Percentiles rank a stretch among this genome's conserved stretches.
These are phyloP conservation scores for Aurelia sp. DNA, from an alignment of 30 jellyfish, hydroid and myxozoan species.

Conservation along the genomic window DNA sequence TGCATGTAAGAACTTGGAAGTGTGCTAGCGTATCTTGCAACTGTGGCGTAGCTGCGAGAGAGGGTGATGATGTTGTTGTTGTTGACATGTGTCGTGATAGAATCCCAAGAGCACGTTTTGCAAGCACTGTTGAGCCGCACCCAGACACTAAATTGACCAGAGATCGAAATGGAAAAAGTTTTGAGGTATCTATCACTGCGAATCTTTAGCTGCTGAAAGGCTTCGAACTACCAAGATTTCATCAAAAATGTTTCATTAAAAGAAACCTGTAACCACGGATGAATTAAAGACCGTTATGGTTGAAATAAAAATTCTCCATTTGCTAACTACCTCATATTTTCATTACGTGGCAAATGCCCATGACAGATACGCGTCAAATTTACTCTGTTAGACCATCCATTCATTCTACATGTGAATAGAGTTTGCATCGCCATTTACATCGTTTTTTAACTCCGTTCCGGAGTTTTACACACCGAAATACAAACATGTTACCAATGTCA, in stretches of 20 bases:
- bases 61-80: constrained; percentile 92
- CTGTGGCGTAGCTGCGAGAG: constrained; percentile 95
- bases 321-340: too few relatives aligned
- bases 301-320: not conserved
- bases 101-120: constrained; percentile 87
- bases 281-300: not conserved
- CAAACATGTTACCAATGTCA: too few relatives aligned
- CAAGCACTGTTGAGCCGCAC: constrained; percentile 90
- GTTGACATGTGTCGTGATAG: constrained; percentile 94
- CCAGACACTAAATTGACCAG: constrained; percentile 73
- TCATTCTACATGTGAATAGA: too few relatives aligned
- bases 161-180: constrained; percentile 87
- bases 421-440: too few relatives aligned
- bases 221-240: too few relatives aligned
- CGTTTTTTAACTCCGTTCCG: too few relatives aligned
- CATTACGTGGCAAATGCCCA: too few relatives aligned
- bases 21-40: constrained; percentile 94
- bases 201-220: not conserved
- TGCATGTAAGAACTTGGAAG: constrained; percentile 88
- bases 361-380: too few relatives aligned
- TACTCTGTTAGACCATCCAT: too few relatives aligned
- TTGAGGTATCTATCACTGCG: constrained; percentile 51
- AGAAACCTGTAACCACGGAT: too few relatives aligned
- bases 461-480: too few relatives aligned
- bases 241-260: too few relatives aligned